Conservation (phyloP, 64 coral and sea anemone species). For the Acropora tenuis region DNA sequence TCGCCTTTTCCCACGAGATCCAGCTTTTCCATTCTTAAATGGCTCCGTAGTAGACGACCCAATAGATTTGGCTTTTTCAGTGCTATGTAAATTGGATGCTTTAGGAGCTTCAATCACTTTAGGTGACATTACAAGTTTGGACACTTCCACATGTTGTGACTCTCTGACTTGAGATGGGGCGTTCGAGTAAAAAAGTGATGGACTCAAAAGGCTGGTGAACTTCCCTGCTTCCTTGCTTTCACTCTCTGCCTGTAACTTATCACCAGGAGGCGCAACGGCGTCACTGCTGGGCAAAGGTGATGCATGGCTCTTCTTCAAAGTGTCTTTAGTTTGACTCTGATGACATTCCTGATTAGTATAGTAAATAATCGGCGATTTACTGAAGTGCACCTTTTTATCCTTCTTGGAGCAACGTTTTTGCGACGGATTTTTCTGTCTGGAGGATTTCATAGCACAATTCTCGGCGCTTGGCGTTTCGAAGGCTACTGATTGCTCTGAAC, state of each 20-base stretch:
- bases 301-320: neutral
- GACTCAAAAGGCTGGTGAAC: too few relatives aligned
- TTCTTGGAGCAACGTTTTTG: neutral
- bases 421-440: neutral
- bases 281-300: neutral
- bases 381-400: neutral
- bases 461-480: neutral
- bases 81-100: neutral
- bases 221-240: neutral
- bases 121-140: neutral
- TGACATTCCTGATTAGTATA: neutral
- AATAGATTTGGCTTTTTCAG: neutral
- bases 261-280: neutral
- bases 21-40: too few relatives aligned
- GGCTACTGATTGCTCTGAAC: neutral
- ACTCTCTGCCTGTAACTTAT: neutral
- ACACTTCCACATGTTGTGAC: neutral
- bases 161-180: neutral
- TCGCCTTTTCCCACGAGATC: too few relatives aligned
- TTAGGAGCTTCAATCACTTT: neutral
- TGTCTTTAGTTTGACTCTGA: neutral
- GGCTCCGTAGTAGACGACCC: neutral
- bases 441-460: neutral
- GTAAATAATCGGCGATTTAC: neutral
- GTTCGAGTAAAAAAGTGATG: neutral